phyloP scores from a whole-genome alignment of 1,140 invertebrate genomes.

The Tyrophagus putrescentiae region DNA sequence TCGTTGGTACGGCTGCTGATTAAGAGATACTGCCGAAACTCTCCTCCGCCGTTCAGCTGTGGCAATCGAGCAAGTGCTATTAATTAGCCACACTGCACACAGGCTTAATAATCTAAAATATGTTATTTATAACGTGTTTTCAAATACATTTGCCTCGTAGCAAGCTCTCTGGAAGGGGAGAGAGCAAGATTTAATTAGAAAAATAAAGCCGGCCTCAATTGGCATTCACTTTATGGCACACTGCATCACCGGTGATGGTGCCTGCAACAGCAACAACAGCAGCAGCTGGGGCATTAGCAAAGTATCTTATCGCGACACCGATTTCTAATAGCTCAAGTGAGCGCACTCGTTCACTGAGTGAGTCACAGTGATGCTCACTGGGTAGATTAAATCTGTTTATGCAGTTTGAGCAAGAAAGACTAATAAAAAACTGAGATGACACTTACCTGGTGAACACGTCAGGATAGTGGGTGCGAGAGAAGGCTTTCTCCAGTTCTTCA shows the following conservation, averaged over 20 bases:
- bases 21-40: constrained; percentile 16
- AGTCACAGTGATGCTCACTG: too few species aligned
- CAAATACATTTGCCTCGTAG: constrained; percentile 3
- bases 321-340: too few species aligned
- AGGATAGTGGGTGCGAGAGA: constrained; percentile 92
- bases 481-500: constrained; percentile 91
- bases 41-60: neutral
- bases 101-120: neutral
- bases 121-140: constrained; percentile 13
- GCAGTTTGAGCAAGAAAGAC: neutral
- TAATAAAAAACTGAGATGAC: constrained; percentile 34
- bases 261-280: too few species aligned
- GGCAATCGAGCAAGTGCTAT: constrained; percentile 1
- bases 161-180: too few species aligned
- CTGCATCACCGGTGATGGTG: too few species aligned
- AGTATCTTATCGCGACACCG: neutral
- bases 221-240: too few species aligned
- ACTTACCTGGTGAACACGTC: constrained; percentile 95
- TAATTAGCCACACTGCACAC: constrained; percentile 1
- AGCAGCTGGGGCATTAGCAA: neutral
- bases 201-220: constrained; percentile 11
- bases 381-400: constrained; percentile 4
- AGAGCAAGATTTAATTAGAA: constrained; percentile 9
- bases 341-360: too few species aligned
- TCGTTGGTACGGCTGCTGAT: neutral